These are phyloP conservation scores for Cactoblastis cactorum DNA, from an alignment of 2,888 invertebrate genomes.

Conservation along the genomic window DNA sequence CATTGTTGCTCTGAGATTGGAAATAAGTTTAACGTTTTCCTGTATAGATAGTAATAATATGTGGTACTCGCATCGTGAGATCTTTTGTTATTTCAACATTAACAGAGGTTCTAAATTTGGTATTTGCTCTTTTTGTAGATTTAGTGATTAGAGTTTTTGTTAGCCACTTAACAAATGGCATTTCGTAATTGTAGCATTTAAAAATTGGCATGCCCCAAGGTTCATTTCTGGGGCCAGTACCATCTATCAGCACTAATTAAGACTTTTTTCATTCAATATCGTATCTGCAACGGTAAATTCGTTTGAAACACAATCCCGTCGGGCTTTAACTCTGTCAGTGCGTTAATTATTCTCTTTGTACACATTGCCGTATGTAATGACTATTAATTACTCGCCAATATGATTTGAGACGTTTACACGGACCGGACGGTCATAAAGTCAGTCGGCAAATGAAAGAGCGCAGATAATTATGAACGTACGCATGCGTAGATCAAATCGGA, in stretches of 20 bases:
- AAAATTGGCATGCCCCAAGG: conserved; percentile 4
- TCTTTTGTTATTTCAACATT: conserved; percentile 36
- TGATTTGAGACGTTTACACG: conserved; percentile 71
- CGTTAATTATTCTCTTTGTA: conserved; percentile 59
- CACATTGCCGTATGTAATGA: conserved; percentile 53
- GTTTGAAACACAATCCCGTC: conserved; percentile 28
- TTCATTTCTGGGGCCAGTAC: conserved; percentile 6
- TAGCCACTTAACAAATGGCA: background rate
- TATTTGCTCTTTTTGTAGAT: conserved; percentile 16
- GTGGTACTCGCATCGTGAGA: conserved; percentile 45
- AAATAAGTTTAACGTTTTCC: conserved; percentile 58
- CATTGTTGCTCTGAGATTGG: conserved; percentile 56
- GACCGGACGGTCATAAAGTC: conserved; percentile 62
- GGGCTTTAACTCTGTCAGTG: conserved; percentile 35
- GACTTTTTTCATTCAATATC: conserved; percentile 6
- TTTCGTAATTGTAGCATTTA: background rate
- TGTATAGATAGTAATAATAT: conserved; percentile 48
- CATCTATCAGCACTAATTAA: conserved; percentile 6
- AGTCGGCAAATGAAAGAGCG: conserved; percentile 74
- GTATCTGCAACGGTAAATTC: conserved; percentile 28
- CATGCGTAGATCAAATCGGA: conserved; percentile 76
- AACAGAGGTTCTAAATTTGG: conserved; percentile 12
- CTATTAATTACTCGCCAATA: conserved; percentile 71
- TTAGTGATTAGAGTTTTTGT: conserved; percentile 4
- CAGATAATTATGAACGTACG: conserved; percentile 72